Percentiles rank a stretch among this genome's conserved stretches.
Conservation (phyloP, 2,797 vertebrate species). For the Tangara arthus region DNA sequence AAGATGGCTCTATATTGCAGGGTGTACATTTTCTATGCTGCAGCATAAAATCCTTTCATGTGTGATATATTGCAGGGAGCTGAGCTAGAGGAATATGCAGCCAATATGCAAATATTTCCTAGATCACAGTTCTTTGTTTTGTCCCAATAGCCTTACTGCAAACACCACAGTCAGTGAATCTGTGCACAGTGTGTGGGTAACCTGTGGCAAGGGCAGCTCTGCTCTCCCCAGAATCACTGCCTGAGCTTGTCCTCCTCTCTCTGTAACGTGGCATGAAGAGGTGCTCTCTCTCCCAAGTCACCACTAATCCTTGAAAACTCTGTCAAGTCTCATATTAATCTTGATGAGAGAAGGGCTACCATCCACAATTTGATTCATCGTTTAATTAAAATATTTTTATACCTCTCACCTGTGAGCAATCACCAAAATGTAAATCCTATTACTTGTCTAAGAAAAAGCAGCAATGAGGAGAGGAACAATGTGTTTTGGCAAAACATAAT, state of each 20-base stretch:
- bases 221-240: background rate
- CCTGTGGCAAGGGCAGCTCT: background rate
- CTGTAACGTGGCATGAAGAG: fast-evolving
- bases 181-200: background rate
- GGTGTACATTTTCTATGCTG: background rate
- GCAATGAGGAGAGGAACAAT: background rate
- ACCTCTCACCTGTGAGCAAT: background rate
- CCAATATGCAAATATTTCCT: background rate
- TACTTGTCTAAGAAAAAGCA: background rate
- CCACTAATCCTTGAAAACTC: background rate
- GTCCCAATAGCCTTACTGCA: background rate
- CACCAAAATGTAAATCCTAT: background rate
- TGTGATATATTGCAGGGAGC: background rate
- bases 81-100: background rate
- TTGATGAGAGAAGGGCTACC: background rate
- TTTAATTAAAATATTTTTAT: background rate
- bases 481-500: background rate
- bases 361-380: background rate
- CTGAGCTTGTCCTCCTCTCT: background rate
- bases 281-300: background rate
- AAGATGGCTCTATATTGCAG: background rate
- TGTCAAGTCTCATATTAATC: background rate
- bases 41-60: background rate
- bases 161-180: background rate
- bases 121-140: background rate